Conservation (phyloP, 2,888 invertebrate genomes). For the Catocala sponsa region DNA sequence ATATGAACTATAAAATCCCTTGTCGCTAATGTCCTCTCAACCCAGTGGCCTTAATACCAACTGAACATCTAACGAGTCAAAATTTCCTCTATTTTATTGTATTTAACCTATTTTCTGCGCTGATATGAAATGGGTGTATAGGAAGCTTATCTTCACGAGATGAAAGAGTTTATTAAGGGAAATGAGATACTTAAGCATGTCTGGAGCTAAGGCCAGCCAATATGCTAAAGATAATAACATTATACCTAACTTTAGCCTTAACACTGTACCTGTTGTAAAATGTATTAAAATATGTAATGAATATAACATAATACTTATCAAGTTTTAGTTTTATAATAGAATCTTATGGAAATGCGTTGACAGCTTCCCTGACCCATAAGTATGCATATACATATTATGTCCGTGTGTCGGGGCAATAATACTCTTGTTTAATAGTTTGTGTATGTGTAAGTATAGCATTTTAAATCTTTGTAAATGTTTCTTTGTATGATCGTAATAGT, state of each 20-base stretch:
- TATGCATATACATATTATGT: too few species aligned
- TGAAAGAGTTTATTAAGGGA: constrained; percentile 8
- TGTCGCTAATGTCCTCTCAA: constrained; percentile 49
- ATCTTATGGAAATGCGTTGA: too few species aligned
- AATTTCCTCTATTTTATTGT: constrained; percentile 24
- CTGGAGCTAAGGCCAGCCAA: constrained; percentile 1
- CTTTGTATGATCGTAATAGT: too few species aligned
- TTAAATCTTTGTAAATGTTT: too few species aligned
- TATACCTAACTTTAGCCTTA: background rate
- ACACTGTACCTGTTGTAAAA: background rate
- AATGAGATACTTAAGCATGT: constrained; percentile 2
- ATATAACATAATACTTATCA: too few species aligned
- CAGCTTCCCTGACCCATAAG: too few species aligned
- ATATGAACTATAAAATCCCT: constrained; percentile 26
- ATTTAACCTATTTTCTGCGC: constrained; percentile 18
- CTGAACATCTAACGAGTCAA: constrained; percentile 28
- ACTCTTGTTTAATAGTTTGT: too few species aligned
- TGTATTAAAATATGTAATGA: too few species aligned
- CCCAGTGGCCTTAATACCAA: constrained; percentile 52
- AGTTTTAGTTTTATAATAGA: too few species aligned
- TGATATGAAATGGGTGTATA: constrained; percentile 9
- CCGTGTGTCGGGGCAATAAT: too few species aligned
- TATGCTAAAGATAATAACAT: constrained; percentile 1
- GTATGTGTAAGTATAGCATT: too few species aligned
- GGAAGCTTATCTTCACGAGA: constrained; percentile 11